Evolutionary conservation across 2,888 invertebrate genomes (phyloP).

Genomic region (Pristionchus exspectatus): DNA sequence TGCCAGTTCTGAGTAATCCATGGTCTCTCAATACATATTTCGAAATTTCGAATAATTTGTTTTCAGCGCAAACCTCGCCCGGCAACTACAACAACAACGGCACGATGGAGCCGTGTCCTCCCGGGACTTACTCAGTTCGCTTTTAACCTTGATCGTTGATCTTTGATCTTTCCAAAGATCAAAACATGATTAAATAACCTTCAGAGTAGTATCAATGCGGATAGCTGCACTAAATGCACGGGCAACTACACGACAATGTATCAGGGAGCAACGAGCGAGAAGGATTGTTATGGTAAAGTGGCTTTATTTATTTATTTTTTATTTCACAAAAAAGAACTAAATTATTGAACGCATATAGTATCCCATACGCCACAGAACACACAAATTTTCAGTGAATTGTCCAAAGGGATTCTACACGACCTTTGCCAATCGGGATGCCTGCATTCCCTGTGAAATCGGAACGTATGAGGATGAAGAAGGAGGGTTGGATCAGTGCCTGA

Average conservation of each 20-base stretch:
- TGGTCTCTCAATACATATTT: background rate
- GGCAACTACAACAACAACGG: background rate
- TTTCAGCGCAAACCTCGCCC: conserved; percentile 9
- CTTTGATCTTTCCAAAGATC: background rate
- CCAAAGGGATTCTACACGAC: background rate
- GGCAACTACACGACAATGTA: conserved; percentile 28
- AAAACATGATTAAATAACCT: background rate
- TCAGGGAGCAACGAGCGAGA: background rate
- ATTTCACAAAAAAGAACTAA: too few species aligned
- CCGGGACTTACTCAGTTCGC: background rate
- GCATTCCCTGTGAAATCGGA: background rate
- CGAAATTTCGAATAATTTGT: background rate
- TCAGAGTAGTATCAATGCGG: background rate
- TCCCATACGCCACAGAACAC: background rate
- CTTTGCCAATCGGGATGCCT: background rate
- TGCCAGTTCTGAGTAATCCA: too few species aligned
- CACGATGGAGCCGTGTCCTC: background rate
- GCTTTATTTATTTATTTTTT: background rate
- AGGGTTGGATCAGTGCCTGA: background rate
- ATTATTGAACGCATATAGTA: background rate
- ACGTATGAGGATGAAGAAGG: background rate
- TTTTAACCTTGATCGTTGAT: background rate
- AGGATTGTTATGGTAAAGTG: conserved; percentile 2
- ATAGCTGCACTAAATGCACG: background rate
- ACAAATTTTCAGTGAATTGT: background rate